Base-by-base conservation (phyloP, 2,797 vertebrate species). In the Malurus leucopterus region DNA sequence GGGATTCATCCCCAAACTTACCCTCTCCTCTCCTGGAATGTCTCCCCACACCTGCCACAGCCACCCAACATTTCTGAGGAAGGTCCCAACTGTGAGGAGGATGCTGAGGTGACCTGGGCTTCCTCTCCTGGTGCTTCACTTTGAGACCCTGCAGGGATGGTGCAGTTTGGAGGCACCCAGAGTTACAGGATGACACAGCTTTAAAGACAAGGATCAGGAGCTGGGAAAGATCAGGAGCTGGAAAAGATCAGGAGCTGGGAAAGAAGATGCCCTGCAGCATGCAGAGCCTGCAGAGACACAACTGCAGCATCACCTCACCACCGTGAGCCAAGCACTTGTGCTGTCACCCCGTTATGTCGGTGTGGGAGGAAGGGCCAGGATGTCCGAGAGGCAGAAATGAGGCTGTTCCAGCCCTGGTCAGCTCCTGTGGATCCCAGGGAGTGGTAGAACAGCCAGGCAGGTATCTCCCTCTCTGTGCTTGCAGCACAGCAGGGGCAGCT, bases 331-430 rank as follows among this genome's bases (percentile, higher is more conserved):
- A 38, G 26, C 24, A 24, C 32, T 27, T 43, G 24, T 50, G 73
- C 77, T 51, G 41, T n/a, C 53, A 55, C 24, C n/a, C 7, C 0
- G 0, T 20, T 17, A 0, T 0, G 3, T 40, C 8, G 17, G 44
- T 1, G 0, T 0, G 5, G 24, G 14, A 64, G 6, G 65, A 73
- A 74, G 49, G 22, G n/a, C 46, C 44, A 51, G 70, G 30, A 24
- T 13, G 41, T 26, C 61, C 0, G 0, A 40, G 46, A 29, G 46
- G 70, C 15, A 74, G 50, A 90, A 74, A 26, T 0, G 14, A 74
- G 71, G 50, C 30, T 68, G 41, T 18, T 6, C 27, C 49, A 77
- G 19, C 18, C 14, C 27, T 8, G 2, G n/a, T 11, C 0, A 0
- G 38, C 4, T 43, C 53, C 64, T 13, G 9, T 74, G 53, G 70